Base-by-base conservation (phyloP, 2,888 invertebrate genomes). In the Alloplasta piceator region DNA sequence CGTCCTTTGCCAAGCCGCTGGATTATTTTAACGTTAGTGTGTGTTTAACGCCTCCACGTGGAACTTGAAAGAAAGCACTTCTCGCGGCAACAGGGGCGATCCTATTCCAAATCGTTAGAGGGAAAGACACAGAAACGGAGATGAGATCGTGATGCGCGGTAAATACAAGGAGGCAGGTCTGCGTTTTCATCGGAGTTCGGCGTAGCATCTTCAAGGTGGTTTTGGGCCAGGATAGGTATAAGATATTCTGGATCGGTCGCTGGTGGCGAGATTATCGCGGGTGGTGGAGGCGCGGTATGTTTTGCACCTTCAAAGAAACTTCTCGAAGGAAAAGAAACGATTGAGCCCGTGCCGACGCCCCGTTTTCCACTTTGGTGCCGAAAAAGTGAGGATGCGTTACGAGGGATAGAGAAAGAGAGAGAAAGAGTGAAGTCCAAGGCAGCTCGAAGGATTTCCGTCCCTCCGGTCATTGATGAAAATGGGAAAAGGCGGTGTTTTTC, bases 1-100 rank as follows among this genome's bases (percentile, higher is more conserved):
- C 68, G 58, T 12, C 39, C 73, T 64, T 73, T 73, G 66, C 52
- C 7, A 66, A 58, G 68, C 73, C 78, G 84, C 79, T 85, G 86
- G 85, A 86, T 87, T 87, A 87, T 86, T 87, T 87, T 86, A 87
- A 87, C 86, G 82, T 12, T 7, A 80, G 82, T 83, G 86, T 85
- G 81, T 84, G 82, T 84, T 84, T 82, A 84, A 82, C 84, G 82
- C 84, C 82, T 78, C 64, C n/a, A 75, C 5, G 52, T 14, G n/a
- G 75, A 6, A 38, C 6, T 50, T 39, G 26, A 48, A 46, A 73
- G 43, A 46, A 48, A 63, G 50, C 12, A 56, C 56, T 72, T 61
- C 76, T 76, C 63, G 67, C 80, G 72, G 76, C 67, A 36, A 38
- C 56, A 60, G 14, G 36, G 58, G 60, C 70, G 77, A 77, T 79